Base-by-base conservation (phyloP, 1,140 invertebrate genomes). In the Rhizoglyphus robini region DNA sequence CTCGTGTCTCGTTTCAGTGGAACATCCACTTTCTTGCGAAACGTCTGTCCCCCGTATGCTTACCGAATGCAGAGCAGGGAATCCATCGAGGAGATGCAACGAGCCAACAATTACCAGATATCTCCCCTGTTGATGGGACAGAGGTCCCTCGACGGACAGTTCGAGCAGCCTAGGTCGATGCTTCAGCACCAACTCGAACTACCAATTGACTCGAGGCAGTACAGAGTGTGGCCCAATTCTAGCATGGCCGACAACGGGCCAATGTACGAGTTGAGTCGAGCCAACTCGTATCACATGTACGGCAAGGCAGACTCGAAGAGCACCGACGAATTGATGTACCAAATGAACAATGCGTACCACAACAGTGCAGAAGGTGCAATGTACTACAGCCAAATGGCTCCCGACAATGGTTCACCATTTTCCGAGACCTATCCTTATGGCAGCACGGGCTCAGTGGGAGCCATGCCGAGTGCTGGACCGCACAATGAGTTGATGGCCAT, bases 1-100 rank as follows among this genome's bases (percentile, higher is more conserved):
- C 64, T 73, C 25, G 71, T 72, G 36, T 69, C 65, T 27, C 68
- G 65, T 61, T 75, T 74, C 41, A 69, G 69, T 41, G 72, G 67
- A 25, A 64, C 65, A 36, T 75, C 70, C 4, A 66, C 67, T 18
- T 72, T 72, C 51, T 51, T 73, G 13, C 69, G 71, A 27, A 70
- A 70, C 49, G 66, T 72, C 46, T 34, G 68, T 29, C 70, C 67
- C 11, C 69, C 70, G 18, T 72, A 63, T 38, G 25, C 63, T 25
- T 59, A 58, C 23, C 69, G 67, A 34, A 67, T 65, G 48, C 49
- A 60, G 3, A 20, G 51, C 8, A 8, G 51, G 20, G 51, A 54
- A 32, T 54, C 51, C 11, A 49, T 41, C 5, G 4, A 38, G n/a
- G 4, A 63, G 34, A 13, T n/a, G n/a, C 36, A 63, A 63, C n/a